Conservation (phyloP, 2,113 vertebrate species). For the Campylomormyrus numenius region DNA sequence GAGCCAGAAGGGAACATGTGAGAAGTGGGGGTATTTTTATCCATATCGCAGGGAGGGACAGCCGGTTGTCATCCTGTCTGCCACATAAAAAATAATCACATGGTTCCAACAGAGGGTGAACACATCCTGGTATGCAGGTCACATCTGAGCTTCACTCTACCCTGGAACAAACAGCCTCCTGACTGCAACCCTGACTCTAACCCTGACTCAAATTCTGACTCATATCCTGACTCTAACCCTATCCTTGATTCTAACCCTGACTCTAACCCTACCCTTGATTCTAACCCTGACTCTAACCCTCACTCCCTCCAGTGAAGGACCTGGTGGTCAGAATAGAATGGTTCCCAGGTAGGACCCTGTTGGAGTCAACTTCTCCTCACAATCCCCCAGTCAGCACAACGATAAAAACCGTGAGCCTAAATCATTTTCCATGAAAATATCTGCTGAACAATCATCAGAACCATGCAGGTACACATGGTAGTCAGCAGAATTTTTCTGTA, state of each 20-base stretch:
- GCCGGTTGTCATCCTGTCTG: slow-evolving; percentile 22
- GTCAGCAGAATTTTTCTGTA: neutral
- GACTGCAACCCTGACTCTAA: neutral
- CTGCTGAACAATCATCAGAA: neutral
- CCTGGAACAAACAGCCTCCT: neutral
- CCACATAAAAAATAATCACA: slow-evolving; percentile 10
- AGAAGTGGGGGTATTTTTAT: slow-evolving; percentile 33
- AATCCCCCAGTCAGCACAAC: neutral
- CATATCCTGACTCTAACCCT: neutral
- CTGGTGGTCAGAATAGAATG: neutral
- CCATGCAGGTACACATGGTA: neutral
- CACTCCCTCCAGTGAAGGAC: neutral
- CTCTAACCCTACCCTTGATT: neutral
- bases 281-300: neutral
- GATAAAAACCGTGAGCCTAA: neutral
- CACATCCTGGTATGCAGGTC: neutral
- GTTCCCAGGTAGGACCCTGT: neutral
- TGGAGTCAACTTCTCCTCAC: neutral
- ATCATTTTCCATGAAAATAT: neutral
- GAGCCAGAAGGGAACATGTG: neutral
- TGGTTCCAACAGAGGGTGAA: slow-evolving; percentile 38
- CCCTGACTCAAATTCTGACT: neutral
- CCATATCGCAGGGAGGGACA: slow-evolving; percentile 15
- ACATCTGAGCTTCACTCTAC: neutral
- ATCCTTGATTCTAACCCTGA: neutral